phyloP scores from a whole-genome alignment of 2,113 vertebrate genomes.

The Arenaria interpres region DNA sequence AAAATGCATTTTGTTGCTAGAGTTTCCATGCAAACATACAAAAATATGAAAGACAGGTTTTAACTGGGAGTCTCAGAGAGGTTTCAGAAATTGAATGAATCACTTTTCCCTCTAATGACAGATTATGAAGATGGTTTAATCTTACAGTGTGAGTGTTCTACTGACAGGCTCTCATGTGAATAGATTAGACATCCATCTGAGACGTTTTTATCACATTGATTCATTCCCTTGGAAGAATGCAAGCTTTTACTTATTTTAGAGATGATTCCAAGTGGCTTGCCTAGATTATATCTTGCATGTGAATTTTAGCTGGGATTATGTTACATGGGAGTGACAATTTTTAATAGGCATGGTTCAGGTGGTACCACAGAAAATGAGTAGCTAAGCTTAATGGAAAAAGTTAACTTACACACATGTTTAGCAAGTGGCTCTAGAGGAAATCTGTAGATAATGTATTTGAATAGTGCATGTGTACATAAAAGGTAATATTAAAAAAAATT shows the following conservation, averaged over 20 bases:
- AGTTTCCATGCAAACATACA: neutral
- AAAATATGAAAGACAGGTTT: slow-evolving; percentile 23
- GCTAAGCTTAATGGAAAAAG: slow-evolving; percentile 35
- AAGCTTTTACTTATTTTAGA: slow-evolving; percentile 71
- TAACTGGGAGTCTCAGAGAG: slow-evolving; percentile 41
- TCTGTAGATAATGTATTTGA: neutral
- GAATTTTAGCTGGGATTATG: slow-evolving; percentile 68
- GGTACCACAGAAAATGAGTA: slow-evolving; percentile 27
- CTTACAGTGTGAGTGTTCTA: slow-evolving; percentile 61
- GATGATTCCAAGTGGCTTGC: slow-evolving; percentile 74
- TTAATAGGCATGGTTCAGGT: slow-evolving; percentile 59
- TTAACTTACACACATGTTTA: neutral
- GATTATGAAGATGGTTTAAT: slow-evolving; percentile 74
- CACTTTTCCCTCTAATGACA: slow-evolving; percentile 49
- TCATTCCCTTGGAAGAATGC: slow-evolving; percentile 73
- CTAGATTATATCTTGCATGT: slow-evolving; percentile 74
- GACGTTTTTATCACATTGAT: slow-evolving; percentile 73
- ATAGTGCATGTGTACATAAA: neutral
- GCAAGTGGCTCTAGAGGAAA: neutral
- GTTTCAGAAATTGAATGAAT: slow-evolving; percentile 23
- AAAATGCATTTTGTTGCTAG: neutral
- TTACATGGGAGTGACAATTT: slow-evolving; percentile 66
- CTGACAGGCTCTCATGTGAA: slow-evolving; percentile 70
- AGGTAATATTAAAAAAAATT: neutral
- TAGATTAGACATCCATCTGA: slow-evolving; percentile 66